A percentile compares a stretch with the other conserved stretches of the same genome.
These are phyloP conservation scores for Dugesia japonica DNA, from an alignment of 2,888 invertebrate genomes.

Conservation along the genomic window DNA sequence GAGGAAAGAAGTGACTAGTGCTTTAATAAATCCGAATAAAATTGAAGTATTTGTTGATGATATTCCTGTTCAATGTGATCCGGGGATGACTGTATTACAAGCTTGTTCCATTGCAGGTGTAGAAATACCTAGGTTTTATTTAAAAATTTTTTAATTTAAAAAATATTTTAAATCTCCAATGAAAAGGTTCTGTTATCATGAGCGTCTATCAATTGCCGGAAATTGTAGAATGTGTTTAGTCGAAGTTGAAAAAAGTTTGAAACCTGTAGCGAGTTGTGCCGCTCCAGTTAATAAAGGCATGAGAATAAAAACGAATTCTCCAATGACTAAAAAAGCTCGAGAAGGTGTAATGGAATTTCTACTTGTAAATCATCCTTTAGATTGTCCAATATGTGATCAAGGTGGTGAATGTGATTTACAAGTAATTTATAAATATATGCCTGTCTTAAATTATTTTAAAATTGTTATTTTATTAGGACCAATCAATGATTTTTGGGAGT, in stretches of 20 bases:
- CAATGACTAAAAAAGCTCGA: slow-evolving; percentile 63
- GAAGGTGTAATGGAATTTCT: slow-evolving; percentile 94
- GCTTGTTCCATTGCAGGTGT: slow-evolving; percentile 84
- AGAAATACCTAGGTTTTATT: slow-evolving; percentile 64
- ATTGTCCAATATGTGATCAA: slow-evolving; percentile 98
- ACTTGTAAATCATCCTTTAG: slow-evolving; percentile 88
- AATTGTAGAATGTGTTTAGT: slow-evolving; percentile 99
- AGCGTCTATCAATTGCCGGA: slow-evolving; percentile 87
- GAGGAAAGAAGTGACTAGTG: neutral
- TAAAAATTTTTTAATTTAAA: neutral
- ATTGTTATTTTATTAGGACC: slow-evolving; percentile 92
- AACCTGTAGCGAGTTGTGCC: slow-evolving; percentile 94
- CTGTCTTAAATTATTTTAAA: too few relatives aligned
- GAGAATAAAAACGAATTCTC: slow-evolving; percentile 90
- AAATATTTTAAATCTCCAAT: too few relatives aligned
- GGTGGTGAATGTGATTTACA: slow-evolving; percentile 55
- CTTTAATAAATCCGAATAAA: slow-evolving; percentile 41
- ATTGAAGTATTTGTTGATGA: slow-evolving; percentile 94
- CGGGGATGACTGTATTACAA: slow-evolving; percentile 91
- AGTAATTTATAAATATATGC: too few relatives aligned
- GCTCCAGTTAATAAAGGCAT: slow-evolving; percentile 99
- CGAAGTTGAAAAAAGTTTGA: slow-evolving; percentile 90
- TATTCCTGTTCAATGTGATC: slow-evolving; percentile 74
- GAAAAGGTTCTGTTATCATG: slow-evolving; percentile 97
- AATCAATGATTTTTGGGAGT: slow-evolving; percentile 89